Evolutionary conservation across 2,797 vertebrate species (phyloP), one percentile per base, ranked within the genome.

Genomic region (Pseudochirops cupreus): DNA sequence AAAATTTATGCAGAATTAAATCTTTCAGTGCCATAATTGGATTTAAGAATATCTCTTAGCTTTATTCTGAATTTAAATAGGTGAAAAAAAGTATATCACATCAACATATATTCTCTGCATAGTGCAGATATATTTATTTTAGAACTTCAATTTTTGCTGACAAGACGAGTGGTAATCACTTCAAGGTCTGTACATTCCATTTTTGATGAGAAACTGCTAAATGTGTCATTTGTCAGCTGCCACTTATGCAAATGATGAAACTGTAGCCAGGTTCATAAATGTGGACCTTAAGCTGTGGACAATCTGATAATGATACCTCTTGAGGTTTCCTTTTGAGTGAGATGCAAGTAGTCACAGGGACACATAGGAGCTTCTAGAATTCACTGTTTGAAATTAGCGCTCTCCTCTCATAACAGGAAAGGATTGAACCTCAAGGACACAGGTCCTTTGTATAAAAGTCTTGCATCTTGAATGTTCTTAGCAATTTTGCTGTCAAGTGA

Each of bases 51-150:
- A 87, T 50, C 5, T 14, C 39, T 87, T 87, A 50, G 3, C 95
- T 92, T 93, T 18, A 93, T 92, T 94, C 7, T 93, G 50, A 90
- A 89, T 93, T 13, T 87, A 91, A 87, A 62, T 52, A 82, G 87
- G 91, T 89, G 1, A 95, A 31, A 82, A 39, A 62, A 92, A 26
- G 9, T 90, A 16, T 0, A 31, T 93, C 94, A 11, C 1, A 67
- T 33, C 87, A 54, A 53, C 13, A 87, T 31, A 91, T 46, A 50
- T 90, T 94, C 29, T 62, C 53, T 90, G 56, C 55, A 87, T 26
- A 74, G 10, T n/a, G 2, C 21, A 87, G 39, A 12, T 50, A 59
- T 1, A 56, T 13, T 7, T 74, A 94, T 87, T 93, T 96, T 55
- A 91, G 74, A 90, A 93, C 95, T 91, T 13, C 4, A 28, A 56